These are phyloP conservation scores for Sinocyclocheilus anophthalmus DNA, from an alignment of 2,113 vertebrate species.

Conservation along the genomic window DNA sequence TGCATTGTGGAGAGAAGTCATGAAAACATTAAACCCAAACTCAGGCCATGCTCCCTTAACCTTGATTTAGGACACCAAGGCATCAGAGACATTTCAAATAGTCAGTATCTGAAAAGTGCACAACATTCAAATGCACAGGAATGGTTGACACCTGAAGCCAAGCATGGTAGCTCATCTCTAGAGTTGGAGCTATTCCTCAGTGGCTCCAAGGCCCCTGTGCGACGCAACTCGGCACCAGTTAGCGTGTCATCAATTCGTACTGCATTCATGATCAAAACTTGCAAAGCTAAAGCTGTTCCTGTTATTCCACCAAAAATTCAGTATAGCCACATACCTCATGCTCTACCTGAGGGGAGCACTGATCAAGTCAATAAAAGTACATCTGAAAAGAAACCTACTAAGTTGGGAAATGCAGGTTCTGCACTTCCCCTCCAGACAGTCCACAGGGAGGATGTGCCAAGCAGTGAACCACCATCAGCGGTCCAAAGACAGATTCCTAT, in stretches of 20 bases:
- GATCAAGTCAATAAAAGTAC: slow-evolving; percentile 39
- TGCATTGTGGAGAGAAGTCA: slow-evolving; percentile 63
- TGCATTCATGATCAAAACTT: slow-evolving; percentile 95
- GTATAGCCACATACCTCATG: slow-evolving; percentile 92
- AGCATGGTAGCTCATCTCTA: slow-evolving; percentile 59
- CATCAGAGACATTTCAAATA: slow-evolving; percentile 76
- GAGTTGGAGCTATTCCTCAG: slow-evolving; percentile 77
- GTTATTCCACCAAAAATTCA: slow-evolving; percentile 93
- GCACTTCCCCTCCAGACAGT: slow-evolving; percentile 67
- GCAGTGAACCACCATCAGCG: slow-evolving; percentile 69
- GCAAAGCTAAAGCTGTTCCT: slow-evolving; percentile 91
- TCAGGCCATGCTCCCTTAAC: slow-evolving; percentile 77
- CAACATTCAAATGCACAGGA: slow-evolving; percentile 60
- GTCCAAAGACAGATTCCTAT: slow-evolving; percentile 66
- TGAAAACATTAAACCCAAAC: slow-evolving; percentile 62
- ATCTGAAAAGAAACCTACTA: slow-evolving; percentile 40
- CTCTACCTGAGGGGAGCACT: slow-evolving; percentile 70
- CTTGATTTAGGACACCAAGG: slow-evolving; percentile 72
- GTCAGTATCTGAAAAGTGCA: slow-evolving; percentile 63
- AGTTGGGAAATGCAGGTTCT: slow-evolving; percentile 63
- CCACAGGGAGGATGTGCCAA: slow-evolving; percentile 81
- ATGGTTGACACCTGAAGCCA: slow-evolving; percentile 54
- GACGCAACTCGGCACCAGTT: slow-evolving; percentile 92
- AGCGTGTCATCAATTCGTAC: slow-evolving; percentile 92
- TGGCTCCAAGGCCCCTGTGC: slow-evolving; percentile 73